Evolutionary conservation across 2,797 vertebrate species (phyloP).

Genomic region (Clarias fuscus): DNA sequence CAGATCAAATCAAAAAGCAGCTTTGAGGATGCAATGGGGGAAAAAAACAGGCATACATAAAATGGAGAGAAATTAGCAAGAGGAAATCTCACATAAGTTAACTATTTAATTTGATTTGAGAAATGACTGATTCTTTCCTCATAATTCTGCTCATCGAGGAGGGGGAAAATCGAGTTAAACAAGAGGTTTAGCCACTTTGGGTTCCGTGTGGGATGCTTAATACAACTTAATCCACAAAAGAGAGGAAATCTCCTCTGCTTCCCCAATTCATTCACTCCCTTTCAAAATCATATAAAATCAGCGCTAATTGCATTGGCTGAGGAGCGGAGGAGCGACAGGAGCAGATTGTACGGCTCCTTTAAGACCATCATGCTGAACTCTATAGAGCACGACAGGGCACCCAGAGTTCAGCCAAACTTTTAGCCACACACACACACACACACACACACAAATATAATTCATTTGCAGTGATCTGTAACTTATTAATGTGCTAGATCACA

Average conservation of each 20-base stretch:
- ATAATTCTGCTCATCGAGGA: constrained; percentile 62
- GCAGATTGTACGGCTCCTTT: constrained; percentile 26
- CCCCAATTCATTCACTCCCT: constrained; percentile 59
- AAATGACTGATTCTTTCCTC: constrained; percentile 63
- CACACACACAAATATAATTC: neutral
- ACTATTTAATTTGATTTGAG: constrained; percentile 64
- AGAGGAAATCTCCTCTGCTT: constrained; percentile 68
- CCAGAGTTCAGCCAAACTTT: constrained; percentile 49
- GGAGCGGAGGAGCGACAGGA: constrained; percentile 32
- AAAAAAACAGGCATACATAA: constrained; percentile 38
- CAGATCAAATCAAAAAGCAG: constrained; percentile 6
- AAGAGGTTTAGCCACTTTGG: constrained; percentile 55
- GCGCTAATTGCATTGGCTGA: constrained; percentile 42
- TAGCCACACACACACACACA: constrained; percentile 18
- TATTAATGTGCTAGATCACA: neutral
- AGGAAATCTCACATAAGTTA: constrained; percentile 57
- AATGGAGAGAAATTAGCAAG: constrained; percentile 56
- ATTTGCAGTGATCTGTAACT: neutral
- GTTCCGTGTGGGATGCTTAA: constrained; percentile 77
- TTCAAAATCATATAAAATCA: constrained; percentile 49
- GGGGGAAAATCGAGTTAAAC: constrained; percentile 65
- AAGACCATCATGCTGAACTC: constrained; percentile 14
- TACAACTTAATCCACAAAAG: constrained; percentile 63
- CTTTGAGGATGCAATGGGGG: constrained; percentile 10
- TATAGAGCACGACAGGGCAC: constrained; percentile 32